Evolutionary conservation across 2,113 vertebrate species (phyloP).

Genomic region (Pristiophorus japonicus): DNA sequence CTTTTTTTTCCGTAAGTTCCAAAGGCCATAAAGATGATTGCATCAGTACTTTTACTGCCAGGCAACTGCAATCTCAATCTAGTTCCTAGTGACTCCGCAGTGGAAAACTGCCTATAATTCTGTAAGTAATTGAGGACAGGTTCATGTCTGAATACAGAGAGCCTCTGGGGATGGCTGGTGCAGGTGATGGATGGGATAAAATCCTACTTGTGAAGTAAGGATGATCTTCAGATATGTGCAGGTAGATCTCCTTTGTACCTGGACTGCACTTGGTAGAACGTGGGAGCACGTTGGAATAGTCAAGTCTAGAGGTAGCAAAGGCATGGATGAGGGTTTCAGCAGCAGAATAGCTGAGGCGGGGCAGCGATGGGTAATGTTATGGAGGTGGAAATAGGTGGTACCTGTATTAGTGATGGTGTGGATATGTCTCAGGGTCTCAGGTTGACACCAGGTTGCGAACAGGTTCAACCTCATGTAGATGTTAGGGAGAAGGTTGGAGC

Average conservation of each 20-base stretch:
- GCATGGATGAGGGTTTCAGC: no score
- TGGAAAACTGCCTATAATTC: neutral
- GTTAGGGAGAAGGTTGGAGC: no score
- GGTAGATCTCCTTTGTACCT: neutral
- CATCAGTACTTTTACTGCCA: neutral
- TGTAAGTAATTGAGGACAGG: neutral
- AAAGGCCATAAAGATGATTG: neutral
- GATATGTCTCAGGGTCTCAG: no score
- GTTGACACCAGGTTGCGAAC: no score
- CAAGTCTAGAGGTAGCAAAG: no score
- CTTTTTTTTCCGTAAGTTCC: neutral
- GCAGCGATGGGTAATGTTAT: no score
- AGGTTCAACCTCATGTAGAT: no score
- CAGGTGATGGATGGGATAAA: neutral
- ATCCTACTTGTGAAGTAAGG: neutral
- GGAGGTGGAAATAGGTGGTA: no score
- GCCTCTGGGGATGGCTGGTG: neutral
- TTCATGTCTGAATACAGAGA: neutral
- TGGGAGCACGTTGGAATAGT: neutral
- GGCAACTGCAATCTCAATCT: neutral
- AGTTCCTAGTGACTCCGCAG: neutral
- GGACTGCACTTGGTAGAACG: neutral
- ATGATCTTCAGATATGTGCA: neutral
- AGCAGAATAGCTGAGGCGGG: no score
- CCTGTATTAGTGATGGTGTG: no score